Base-by-base conservation (phyloP, 2,113 vertebrate genomes). In the Melierax canorus region DNA sequence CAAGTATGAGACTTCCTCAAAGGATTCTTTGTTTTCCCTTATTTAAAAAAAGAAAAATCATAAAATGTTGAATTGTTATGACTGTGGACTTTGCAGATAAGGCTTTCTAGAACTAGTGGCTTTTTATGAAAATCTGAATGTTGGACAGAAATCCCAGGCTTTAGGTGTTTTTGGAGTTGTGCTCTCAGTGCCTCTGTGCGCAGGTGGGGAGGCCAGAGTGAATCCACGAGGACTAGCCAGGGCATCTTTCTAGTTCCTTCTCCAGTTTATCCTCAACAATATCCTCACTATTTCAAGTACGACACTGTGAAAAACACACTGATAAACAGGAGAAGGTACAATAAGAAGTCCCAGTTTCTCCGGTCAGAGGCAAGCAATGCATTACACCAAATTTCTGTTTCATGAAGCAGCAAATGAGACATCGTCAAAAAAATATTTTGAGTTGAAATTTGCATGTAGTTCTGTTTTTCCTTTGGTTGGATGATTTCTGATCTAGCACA, bases 201-300 rank as follows among this genome's bases (percentile, higher is more conserved):
- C 3, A 2, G 0, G 0, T 14, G 26, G 20, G 27, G 55, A 43
- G 12, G 7, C 11, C 30, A 24, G 43, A 43, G 27, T 6, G 15
- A 59, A 45, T 23, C n/a, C 55, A 50, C 2, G 1, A 51, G 73
- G 24, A 86, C 32, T 45, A 82, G 36, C 11, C 63, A 62, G 30
- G 41, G 17, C 27, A 73, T 8, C 22, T 58, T 67, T 30, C 48
- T 23, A 53, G 18, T 9, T 34, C 21, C 26, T 87, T 15, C 43
- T 90, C n/a, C 51, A 63, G 32, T 59, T 78, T 34, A 59, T 39
- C 15, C 15, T 55, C 82, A 82, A 21, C 17, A 30, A 30, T 16
- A 60, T 17, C 48, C 30, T 79, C 58, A 6, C 9, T 63, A 1
- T 77, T 94, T 59, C 39, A 63, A 85, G 34, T 38, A 32, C 23